These are phyloP conservation scores for Psilanteris sp. DNA, from an alignment of 1,140 invertebrate genomes.

Conservation along the genomic window DNA sequence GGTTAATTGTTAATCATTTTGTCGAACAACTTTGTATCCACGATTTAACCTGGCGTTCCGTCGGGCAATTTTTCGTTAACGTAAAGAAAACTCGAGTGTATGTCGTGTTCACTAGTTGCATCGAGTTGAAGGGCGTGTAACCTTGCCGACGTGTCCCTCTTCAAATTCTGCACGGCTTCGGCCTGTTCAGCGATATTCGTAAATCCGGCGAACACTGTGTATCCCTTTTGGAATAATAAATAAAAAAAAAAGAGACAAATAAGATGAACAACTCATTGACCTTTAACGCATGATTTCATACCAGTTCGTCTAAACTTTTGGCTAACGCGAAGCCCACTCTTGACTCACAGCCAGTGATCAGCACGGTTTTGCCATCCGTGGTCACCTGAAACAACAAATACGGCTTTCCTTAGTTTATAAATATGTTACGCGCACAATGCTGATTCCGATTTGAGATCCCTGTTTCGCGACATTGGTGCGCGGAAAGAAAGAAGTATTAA, in stretches of 20 bases:
- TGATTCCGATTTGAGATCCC: too few species aligned
- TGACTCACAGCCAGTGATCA: conserved; percentile 92
- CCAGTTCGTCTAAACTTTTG: conserved; percentile 87
- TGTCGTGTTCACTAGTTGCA: conserved; percentile 85
- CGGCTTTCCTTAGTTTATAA: too few species aligned
- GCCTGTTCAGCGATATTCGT: conserved; percentile 83
- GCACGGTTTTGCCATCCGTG: conserved; percentile 87
- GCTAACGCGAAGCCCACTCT: conserved; percentile 88
- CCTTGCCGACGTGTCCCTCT: conserved; percentile 86
- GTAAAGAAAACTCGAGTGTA: conserved; percentile 86
- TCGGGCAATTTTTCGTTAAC: conserved; percentile 88
- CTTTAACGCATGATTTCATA: conserved; percentile 63
- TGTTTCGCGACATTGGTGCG: too few species aligned
- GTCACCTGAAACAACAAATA: conserved; percentile 82
- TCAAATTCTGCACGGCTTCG: conserved; percentile 85
- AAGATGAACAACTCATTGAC: conserved; percentile 10
- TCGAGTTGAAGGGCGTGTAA: conserved; percentile 88
- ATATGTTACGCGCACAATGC: too few species aligned
- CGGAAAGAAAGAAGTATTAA: too few species aligned
- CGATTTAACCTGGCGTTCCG: conserved; percentile 84
- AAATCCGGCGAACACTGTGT: conserved; percentile 90
- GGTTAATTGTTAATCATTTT: too few species aligned
- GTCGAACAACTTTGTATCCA: too few species aligned
- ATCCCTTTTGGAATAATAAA: conserved; percentile 80
- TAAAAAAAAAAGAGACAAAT: conserved; percentile 23